A percentile compares a stretch with the other conserved stretches of the same genome.
Evolutionary conservation across 2,113 vertebrate species (phyloP).

Genomic region (Papio anubis): DNA sequence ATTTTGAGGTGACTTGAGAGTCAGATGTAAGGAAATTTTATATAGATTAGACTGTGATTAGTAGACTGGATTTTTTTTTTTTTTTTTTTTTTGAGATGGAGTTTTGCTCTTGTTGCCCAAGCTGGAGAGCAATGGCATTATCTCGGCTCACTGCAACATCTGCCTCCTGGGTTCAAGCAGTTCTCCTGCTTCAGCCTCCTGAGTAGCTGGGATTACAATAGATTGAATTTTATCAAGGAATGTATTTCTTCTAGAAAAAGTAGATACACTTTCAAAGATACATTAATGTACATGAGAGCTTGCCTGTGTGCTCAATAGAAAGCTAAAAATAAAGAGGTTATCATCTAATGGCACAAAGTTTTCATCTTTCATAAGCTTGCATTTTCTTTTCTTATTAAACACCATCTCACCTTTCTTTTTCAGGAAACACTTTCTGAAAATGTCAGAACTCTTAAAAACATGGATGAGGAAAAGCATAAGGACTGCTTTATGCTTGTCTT

Average conservation of each 20-base stretch:
- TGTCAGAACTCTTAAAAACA: not conserved
- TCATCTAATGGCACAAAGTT: not conserved
- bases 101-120: too few species aligned
- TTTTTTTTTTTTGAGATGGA: too few species aligned
- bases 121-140: too few species aligned
- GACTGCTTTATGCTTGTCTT: not conserved
- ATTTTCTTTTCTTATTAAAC: constrained; percentile 28
- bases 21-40: not conserved
- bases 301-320: not conserved
- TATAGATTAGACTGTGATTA: not conserved
- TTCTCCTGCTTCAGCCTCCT: too few species aligned
- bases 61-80: not conserved
- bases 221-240: not conserved
- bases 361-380: not conserved
- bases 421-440: not conserved
- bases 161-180: too few species aligned
- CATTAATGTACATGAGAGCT: not conserved
- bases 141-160: too few species aligned
- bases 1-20: not conserved
- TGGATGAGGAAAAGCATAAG: not conserved
- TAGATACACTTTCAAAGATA: not conserved
- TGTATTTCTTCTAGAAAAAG: not conserved
- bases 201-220: too few species aligned
- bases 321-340: not conserved
- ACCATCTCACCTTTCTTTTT: not conserved